Conservation (phyloP, 2,113 vertebrate species). For the Canis aureus region DNA sequence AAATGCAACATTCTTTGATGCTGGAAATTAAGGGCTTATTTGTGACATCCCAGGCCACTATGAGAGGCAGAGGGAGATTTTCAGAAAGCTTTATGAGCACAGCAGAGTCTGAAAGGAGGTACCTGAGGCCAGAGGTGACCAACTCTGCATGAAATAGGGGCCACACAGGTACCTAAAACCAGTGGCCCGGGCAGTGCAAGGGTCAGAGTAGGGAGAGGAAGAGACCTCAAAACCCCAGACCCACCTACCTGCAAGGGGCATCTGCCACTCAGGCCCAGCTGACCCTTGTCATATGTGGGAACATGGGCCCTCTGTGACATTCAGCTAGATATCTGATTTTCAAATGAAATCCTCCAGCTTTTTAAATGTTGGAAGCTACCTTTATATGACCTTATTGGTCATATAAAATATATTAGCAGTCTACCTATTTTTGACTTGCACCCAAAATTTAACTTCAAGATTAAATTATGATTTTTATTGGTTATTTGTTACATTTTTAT, state of each 20-base stretch:
- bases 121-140: background rate
- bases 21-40: background rate
- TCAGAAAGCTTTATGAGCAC: background rate
- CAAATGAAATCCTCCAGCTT: constrained; percentile 1
- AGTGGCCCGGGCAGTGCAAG: background rate
- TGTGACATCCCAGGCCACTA: background rate
- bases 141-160: background rate
- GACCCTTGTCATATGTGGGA: background rate
- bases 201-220: background rate
- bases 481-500: background rate
- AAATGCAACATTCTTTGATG: background rate
- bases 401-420: background rate
- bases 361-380: background rate
- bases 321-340: background rate
- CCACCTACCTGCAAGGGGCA: background rate
- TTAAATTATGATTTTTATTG: background rate
- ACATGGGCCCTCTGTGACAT: background rate
- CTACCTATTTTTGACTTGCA: background rate
- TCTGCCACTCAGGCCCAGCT: background rate
- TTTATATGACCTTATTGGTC: background rate
- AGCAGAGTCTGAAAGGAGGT: background rate
- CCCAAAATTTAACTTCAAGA: background rate
- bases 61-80: background rate
- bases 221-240: background rate
- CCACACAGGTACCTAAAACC: background rate